These are phyloP conservation scores for Cairina moschata DNA, from an alignment of 2,113 vertebrate genomes.

Conservation along the genomic window DNA sequence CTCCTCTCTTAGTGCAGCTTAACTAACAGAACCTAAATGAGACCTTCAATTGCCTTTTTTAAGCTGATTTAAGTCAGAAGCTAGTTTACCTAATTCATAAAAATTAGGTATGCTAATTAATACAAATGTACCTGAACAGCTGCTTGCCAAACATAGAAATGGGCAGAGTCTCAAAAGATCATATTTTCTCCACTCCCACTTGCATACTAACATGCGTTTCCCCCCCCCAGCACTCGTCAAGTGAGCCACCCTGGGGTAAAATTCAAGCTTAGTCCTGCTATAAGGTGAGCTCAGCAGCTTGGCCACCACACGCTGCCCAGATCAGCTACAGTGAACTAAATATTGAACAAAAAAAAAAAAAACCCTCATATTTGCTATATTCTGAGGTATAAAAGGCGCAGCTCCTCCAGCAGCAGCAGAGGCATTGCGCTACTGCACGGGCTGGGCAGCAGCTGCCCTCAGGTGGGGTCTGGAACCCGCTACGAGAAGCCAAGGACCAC, in stretches of 20 bases:
- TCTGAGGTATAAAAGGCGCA: accelerated
- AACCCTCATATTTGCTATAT: accelerated
- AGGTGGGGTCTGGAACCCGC: background rate
- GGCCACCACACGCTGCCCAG: accelerated
- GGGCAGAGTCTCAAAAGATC: background rate
- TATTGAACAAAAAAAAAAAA: accelerated
- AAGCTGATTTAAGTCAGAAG: background rate
- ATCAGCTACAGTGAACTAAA: background rate
- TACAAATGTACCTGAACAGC: background rate
- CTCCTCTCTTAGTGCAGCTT: background rate
- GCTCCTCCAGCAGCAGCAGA: background rate
- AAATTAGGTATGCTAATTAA: background rate
- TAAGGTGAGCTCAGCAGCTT: too few relatives aligned
- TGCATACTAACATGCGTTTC: accelerated
- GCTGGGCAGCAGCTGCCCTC: accelerated
- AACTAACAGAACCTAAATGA: accelerated
- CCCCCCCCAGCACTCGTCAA: accelerated
- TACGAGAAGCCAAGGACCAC: background rate
- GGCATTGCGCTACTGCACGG: accelerated
- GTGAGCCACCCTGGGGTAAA: background rate
- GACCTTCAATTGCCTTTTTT: accelerated
- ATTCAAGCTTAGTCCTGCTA: accelerated
- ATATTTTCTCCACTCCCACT: background rate
- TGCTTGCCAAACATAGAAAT: accelerated
- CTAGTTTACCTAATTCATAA: background rate